These are phyloP conservation scores for Netelia fuscicornis DNA, from an alignment of 2,888 invertebrate genomes.

Conservation along the genomic window DNA sequence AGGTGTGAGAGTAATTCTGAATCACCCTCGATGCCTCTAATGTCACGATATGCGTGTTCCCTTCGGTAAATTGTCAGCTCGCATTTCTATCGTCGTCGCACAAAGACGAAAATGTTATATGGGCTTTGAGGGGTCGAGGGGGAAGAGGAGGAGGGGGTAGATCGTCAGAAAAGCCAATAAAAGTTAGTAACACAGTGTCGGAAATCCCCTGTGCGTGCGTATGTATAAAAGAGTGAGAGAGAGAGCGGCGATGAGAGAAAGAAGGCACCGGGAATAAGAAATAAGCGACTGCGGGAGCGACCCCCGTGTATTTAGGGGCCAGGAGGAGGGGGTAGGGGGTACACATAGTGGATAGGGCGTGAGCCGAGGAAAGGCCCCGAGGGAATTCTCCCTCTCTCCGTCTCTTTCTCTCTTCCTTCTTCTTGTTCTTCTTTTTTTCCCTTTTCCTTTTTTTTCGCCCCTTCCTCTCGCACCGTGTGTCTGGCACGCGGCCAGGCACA, in stretches of 20 bases:
- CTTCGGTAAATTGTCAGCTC: slow-evolving; percentile 35
- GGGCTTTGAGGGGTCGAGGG: not conserved
- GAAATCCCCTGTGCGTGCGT: slow-evolving; percentile 17
- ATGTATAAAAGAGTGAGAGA: not conserved
- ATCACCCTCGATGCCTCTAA: slow-evolving; percentile 1
- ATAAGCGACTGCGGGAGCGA: slow-evolving; percentile 37
- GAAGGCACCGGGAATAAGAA: slow-evolving; percentile 60
- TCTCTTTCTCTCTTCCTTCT: slow-evolving; percentile 32
- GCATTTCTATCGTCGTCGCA: slow-evolving; percentile 4
- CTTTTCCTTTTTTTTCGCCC: not conserved
- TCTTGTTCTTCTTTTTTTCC: slow-evolving; percentile 37
- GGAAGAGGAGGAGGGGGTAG: not conserved
- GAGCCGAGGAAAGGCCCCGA: slow-evolving; percentile 62
- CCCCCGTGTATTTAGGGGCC: slow-evolving; percentile 16
- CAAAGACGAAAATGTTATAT: slow-evolving; percentile 26
- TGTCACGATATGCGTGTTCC: slow-evolving; percentile 3
- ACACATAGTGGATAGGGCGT: slow-evolving; percentile 46
- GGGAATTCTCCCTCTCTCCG: slow-evolving; percentile 41
- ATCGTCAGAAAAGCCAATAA: slow-evolving; percentile 56
- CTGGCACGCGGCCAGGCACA: slow-evolving; percentile 76
- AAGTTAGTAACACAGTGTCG: slow-evolving; percentile 36
- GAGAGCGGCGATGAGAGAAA: slow-evolving; percentile 1
- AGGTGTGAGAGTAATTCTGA: slow-evolving; percentile 35
- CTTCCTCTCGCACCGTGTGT: slow-evolving; percentile 22
- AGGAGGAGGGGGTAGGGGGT: slow-evolving; percentile 6